These are phyloP conservation scores for Bujurquina vittata DNA, from an alignment of 2,113 vertebrate genomes.

Conservation along the genomic window DNA sequence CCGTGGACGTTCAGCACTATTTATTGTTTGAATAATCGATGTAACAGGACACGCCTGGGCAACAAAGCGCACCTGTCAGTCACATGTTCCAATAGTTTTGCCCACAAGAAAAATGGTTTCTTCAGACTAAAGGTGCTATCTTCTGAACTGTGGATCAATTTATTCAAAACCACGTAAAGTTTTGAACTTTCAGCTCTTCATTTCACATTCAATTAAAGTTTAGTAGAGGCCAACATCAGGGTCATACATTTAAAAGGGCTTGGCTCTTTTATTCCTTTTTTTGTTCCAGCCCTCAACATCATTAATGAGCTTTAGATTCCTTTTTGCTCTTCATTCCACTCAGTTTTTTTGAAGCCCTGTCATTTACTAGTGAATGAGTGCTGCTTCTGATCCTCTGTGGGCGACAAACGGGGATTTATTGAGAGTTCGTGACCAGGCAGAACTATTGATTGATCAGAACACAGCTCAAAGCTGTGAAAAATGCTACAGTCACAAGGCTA, in stretches of 20 bases:
- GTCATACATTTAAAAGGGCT: constrained; percentile 27
- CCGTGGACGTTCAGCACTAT: too few species aligned
- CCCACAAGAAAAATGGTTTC: too few species aligned
- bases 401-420: background rate
- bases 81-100: too few species aligned
- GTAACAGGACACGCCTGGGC: too few species aligned
- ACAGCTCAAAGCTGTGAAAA: background rate
- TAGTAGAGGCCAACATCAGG: constrained; percentile 22
- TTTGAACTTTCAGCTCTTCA: background rate
- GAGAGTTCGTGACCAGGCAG: background rate
- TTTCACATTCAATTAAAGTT: constrained; percentile 15
- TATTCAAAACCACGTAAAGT: background rate
- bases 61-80: too few species aligned
- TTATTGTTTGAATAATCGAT: too few species aligned
- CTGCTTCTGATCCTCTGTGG: background rate
- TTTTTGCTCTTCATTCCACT: background rate
- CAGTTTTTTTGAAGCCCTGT: background rate
- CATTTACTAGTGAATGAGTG: background rate
- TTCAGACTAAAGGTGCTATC: too few species aligned
- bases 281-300: background rate
- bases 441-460: background rate
- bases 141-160: background rate
- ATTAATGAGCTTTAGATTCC: constrained; percentile 8
- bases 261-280: background rate
- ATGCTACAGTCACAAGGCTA: background rate